phyloP scores from a whole-genome alignment of 1,140 invertebrate species.

The Aphidius ervi region DNA sequence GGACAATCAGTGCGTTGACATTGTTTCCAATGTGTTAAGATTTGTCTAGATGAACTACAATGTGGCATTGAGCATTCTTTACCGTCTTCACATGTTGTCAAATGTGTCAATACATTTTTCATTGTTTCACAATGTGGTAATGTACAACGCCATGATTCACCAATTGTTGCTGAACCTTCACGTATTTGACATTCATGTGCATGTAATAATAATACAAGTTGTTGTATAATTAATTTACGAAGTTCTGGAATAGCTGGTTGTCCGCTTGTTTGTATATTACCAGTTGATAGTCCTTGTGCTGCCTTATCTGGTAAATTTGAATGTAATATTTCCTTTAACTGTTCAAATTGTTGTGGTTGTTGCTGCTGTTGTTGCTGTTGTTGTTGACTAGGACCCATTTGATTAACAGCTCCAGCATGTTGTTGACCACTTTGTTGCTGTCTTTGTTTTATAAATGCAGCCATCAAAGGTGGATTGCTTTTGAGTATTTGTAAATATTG shows the following conservation, averaged over 20 bases:
- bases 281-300: constrained; percentile 53
- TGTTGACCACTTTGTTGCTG: constrained; percentile 42
- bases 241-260: constrained; percentile 83
- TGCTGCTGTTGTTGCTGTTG: constrained; percentile 34
- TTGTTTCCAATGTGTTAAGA: constrained; percentile 99
- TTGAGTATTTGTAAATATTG: constrained; percentile 42
- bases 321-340: constrained; percentile 38
- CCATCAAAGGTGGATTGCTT: constrained; percentile 40
- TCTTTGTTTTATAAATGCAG: constrained; percentile 15
- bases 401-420: not conserved
- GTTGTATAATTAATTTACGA: constrained; percentile 97
- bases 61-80: constrained; percentile 88
- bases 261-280: constrained; percentile 40
- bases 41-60: constrained; percentile 97
- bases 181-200: constrained; percentile 97
- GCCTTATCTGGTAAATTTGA: constrained; percentile 35
- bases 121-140: constrained; percentile 97
- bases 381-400: constrained; percentile 23
- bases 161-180: constrained; percentile 72
- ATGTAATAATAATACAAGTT: constrained; percentile 95
- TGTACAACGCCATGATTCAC: constrained; percentile 78
- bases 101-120: constrained; percentile 97
- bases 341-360: constrained; percentile 35
- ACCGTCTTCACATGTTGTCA: constrained; percentile 94
- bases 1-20: constrained; percentile 93